Conservation (phyloP, 2,113 vertebrate species). For the Picathartes gymnocephalus region DNA sequence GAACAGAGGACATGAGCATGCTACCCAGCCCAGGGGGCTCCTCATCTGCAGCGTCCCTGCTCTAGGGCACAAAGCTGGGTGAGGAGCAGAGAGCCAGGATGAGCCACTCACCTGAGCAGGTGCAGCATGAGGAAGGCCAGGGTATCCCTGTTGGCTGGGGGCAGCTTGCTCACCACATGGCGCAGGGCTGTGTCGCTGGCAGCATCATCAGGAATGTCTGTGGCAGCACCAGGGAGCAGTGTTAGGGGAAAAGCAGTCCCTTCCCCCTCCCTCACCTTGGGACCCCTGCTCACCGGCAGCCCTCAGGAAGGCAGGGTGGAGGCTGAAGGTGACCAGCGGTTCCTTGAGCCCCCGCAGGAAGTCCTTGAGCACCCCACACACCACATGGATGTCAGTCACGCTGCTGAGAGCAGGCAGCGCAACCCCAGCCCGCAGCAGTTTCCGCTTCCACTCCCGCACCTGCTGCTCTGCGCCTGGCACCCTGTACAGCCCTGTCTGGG, state of each 20-base stretch:
- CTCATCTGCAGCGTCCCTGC: rapidly evolving
- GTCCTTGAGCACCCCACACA: constrained; percentile 86
- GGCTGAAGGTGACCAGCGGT: constrained; percentile 81
- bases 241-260: neutral
- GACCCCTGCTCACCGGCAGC: constrained; percentile 68
- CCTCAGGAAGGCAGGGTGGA: constrained; percentile 79
- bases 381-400: constrained; percentile 78
- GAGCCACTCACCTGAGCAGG: constrained; percentile 69
- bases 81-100: neutral
- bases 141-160: constrained; percentile 78
- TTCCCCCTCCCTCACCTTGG: neutral
- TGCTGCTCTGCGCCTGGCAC: constrained; percentile 75
- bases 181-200: constrained; percentile 50
- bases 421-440: constrained; percentile 63
- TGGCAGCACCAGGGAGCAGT: neutral
- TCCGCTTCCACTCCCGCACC: constrained; percentile 78
- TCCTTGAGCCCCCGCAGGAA: constrained; percentile 83
- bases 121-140: constrained; percentile 83
- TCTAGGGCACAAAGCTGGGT: neutral
- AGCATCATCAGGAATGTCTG: constrained; percentile 73
- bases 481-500: constrained; percentile 81
- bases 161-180: constrained; percentile 75
- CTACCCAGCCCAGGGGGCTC: neutral
- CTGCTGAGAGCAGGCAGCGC: constrained; percentile 36
- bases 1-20: rapidly evolving